These are phyloP conservation scores for Drosophila quadrilineata DNA, from an alignment of 1,140 invertebrate species.

Conservation along the genomic window DNA sequence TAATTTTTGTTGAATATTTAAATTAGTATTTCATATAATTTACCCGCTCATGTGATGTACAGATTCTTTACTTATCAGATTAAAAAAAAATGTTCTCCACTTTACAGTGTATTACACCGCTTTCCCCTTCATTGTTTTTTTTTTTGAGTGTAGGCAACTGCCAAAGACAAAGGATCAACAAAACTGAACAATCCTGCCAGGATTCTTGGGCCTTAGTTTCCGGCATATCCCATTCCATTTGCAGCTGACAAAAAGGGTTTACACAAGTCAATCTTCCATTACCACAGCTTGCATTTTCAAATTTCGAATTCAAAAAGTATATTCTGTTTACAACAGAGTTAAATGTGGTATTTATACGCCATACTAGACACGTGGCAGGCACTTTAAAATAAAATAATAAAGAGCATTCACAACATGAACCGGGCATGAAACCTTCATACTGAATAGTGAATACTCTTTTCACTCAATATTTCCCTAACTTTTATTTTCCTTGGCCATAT, in stretches of 20 bases:
- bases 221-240: not conserved
- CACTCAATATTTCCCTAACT: too few relatives aligned
- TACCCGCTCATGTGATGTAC: too few relatives aligned
- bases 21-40: too few relatives aligned
- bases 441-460: slow-evolving; percentile 2
- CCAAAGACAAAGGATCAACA: slow-evolving; percentile 18
- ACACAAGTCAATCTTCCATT: slow-evolving; percentile 25
- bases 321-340: too few relatives aligned
- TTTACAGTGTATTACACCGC: not conserved
- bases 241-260: too few relatives aligned
- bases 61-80: too few relatives aligned
- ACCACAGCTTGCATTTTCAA: slow-evolving; percentile 11
- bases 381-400: slow-evolving; percentile 26
- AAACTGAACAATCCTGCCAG: slow-evolving; percentile 22
- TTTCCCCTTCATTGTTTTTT: too few relatives aligned
- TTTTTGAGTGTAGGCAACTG: not conserved
- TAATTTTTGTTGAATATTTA: too few relatives aligned
- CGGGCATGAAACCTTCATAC: not conserved
- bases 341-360: slow-evolving; percentile 33
- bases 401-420: slow-evolving; percentile 10
- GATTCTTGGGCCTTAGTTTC: slow-evolving; percentile 5
- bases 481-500: too few relatives aligned
- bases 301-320: slow-evolving; percentile 10
- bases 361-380: slow-evolving; percentile 36
- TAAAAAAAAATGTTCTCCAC: too few relatives aligned